Conservation (phyloP, 2,113 vertebrate species). For the Leucoraja erinaceus region DNA sequence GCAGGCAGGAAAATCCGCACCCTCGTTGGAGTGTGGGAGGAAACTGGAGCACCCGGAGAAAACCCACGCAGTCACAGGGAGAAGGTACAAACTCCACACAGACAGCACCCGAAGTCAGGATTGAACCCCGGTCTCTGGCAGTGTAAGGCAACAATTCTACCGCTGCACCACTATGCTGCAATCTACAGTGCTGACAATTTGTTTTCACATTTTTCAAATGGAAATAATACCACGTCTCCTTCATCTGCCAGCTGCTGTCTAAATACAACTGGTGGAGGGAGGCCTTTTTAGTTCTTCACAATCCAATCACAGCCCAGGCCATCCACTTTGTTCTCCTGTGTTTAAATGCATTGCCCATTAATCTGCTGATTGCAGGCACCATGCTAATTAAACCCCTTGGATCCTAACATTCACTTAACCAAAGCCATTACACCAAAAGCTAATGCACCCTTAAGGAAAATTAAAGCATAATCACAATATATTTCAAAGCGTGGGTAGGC, state of each 20-base stretch:
- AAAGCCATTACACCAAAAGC: not conserved
- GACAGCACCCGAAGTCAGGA: too few relatives aligned
- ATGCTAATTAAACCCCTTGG: not conserved
- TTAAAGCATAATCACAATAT: not conserved
- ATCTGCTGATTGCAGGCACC: not conserved
- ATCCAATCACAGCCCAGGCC: not conserved
- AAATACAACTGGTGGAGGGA: not conserved
- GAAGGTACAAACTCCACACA: too few relatives aligned
- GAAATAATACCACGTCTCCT: not conserved
- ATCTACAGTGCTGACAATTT: too few relatives aligned
- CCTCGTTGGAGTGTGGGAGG: too few relatives aligned
- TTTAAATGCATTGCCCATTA: not conserved
- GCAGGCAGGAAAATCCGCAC: too few relatives aligned
- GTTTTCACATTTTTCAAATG: not conserved
- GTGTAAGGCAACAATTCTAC: too few relatives aligned
- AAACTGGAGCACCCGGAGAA: too few relatives aligned
- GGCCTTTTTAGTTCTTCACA: not conserved
- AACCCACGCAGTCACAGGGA: too few relatives aligned
- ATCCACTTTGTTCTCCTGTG: not conserved
- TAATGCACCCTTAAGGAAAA: not conserved
- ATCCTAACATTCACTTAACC: not conserved
- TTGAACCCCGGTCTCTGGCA: too few relatives aligned
- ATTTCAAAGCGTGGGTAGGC: not conserved
- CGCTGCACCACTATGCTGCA: too few relatives aligned
- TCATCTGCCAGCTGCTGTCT: not conserved